A percentile compares a stretch with the other conserved stretches of the same genome.
phyloP scores from a whole-genome alignment of 2,797 vertebrate genomes.

The Enteromius paludinosus region DNA sequence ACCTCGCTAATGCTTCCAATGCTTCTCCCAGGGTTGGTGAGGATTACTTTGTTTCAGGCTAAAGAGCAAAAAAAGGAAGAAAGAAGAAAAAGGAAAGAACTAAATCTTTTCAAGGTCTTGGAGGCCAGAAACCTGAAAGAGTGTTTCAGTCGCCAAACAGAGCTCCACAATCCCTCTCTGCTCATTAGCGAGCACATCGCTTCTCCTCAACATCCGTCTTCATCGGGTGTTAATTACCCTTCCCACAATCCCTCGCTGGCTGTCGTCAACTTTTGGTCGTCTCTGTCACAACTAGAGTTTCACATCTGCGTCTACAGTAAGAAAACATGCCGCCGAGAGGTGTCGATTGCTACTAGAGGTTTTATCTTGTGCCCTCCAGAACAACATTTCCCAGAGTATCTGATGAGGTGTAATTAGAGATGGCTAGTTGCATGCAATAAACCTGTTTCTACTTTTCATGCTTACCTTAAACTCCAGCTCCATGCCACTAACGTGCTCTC shows the following conservation, averaged over 20 bases:
- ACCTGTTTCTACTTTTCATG: neutral
- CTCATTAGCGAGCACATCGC: slow-evolving; percentile 65
- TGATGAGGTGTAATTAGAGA: slow-evolving; percentile 16
- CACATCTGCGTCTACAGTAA: slow-evolving; percentile 40
- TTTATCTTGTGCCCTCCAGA: neutral
- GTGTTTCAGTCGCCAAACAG: neutral
- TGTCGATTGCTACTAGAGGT: neutral
- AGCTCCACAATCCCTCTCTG: neutral
- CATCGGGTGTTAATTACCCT: slow-evolving; percentile 78
- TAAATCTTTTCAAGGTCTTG: neutral
- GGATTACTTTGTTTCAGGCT: neutral
- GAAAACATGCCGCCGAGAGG: slow-evolving; percentile 39
- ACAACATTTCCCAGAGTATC: neutral
- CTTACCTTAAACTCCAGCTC: slow-evolving; percentile 97
- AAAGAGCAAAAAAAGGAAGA: neutral
- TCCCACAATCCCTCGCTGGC: slow-evolving; percentile 33
- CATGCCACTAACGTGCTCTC: slow-evolving; percentile 97
- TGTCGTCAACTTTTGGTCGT: slow-evolving; percentile 29
- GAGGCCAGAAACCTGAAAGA: slow-evolving; percentile 18
- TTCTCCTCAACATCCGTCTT: slow-evolving; percentile 72
- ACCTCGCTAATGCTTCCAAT: neutral
- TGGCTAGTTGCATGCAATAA: neutral
- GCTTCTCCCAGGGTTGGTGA: neutral
- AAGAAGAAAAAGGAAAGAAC: neutral
- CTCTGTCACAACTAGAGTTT: slow-evolving; percentile 27